Base-by-base conservation (phyloP, 2,797 vertebrate species). In the Pangasius mekongensis region DNA sequence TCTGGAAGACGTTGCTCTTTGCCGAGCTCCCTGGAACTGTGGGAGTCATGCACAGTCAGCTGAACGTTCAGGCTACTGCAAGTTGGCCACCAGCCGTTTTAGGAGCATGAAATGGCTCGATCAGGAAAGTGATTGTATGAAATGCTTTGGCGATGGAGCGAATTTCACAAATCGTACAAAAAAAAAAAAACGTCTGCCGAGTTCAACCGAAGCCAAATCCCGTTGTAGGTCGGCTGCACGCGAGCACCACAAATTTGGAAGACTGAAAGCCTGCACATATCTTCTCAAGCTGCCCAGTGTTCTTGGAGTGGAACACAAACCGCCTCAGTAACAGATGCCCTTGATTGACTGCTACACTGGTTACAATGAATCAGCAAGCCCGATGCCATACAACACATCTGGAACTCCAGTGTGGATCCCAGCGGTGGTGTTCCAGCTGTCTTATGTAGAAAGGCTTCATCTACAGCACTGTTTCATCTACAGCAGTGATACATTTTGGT, bases 1-100 rank as follows among this genome's bases (percentile, higher is more conserved):
- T 93, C 88, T 91, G 93, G 94, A 94, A 90, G 84, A 90, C 90
- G 86, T 93, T 92, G 76, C 24, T 78, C n/a, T 92, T 90, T 90
- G 91, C 91, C 88, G 83, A 83, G 88, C 85, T 66, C 80, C 81
- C 93, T 90, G 84, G 83, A 80, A 86, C 54, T 85, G 86, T 80
- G n/a, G n/a, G 81, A 39, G 24, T 20, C 27, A 16, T 39, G 39
- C 13, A 36, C 11, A 56, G 69, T 62, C 27, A 82, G 74, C 74
- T 64, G 33, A 88, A 47, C 27, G 14, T 56, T 49, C 66, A 39
- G 54, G 60, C 52, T 49, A 62, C 67, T 16, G 56, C 84, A 64
- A 14, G 0, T 49, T 77, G 22, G 58, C 60, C 36, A 77, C 24
- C 39, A 30, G 76, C 43, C 14, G 11, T 36, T n/a, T 43, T 88